A percentile compares a stretch with the other conserved stretches of the same genome.
Conservation (phyloP, 2,113 vertebrate species). For the Verasper variegatus region DNA sequence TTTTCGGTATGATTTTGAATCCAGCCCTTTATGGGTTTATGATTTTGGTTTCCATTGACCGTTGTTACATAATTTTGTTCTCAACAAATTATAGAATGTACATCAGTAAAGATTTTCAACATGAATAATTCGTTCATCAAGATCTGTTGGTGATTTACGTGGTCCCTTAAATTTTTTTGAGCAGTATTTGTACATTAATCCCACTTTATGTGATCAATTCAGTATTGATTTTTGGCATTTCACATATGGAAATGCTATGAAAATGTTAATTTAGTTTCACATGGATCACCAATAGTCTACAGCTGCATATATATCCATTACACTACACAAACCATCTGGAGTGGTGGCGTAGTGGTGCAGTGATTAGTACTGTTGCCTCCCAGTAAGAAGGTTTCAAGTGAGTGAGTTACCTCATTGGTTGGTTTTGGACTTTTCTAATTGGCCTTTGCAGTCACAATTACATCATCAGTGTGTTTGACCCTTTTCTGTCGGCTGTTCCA, state of each 20-base stretch:
- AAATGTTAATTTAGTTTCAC: too few relatives aligned
- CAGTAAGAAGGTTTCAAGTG: background rate
- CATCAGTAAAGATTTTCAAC: too few relatives aligned
- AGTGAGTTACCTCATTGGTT: background rate
- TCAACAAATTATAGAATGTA: too few relatives aligned
- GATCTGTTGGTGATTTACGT: too few relatives aligned
- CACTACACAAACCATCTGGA: background rate
- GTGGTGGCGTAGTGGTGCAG: background rate
- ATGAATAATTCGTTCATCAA: too few relatives aligned
- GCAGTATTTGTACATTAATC: background rate
- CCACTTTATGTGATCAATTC: background rate
- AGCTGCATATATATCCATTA: background rate
- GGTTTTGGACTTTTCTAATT: background rate
- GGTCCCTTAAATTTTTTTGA: too few relatives aligned
- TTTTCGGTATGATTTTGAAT: too few relatives aligned
- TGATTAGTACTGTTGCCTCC: background rate
- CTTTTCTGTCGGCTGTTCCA: background rate
- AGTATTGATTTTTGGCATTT: too few relatives aligned
- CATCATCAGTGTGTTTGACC: background rate
- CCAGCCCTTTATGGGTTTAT: too few relatives aligned
- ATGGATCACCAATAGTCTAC: background rate
- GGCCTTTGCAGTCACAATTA: background rate
- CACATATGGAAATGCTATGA: too few relatives aligned
- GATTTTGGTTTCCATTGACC: too few relatives aligned
- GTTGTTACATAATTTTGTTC: too few relatives aligned